Base-by-base conservation (phyloP, 2,888 invertebrate species). In the Orchesellides sinensis region DNA sequence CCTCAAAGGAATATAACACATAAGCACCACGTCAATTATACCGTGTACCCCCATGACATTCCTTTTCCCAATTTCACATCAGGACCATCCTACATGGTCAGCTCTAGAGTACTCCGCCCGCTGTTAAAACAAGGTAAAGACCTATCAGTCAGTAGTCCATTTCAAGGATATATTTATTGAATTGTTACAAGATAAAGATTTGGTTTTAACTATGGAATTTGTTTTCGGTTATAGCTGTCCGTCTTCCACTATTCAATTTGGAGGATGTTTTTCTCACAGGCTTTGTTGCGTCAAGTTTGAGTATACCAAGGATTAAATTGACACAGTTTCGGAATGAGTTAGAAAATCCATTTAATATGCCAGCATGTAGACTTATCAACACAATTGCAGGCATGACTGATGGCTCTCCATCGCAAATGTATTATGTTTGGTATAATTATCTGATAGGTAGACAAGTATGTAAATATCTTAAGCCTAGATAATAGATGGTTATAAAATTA, bases 211-310 rank as follows among this genome's bases (percentile, higher is more conserved):
- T 12, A 47, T 45, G 14, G n/a, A 59, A 29, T 35, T 59, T 56
- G 10, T 45, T 61, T 63, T 27, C 32, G n/a, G n/a, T n/a, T n/a
- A n/a, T n/a, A 74, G 84, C 80, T 23, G 80, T 83, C 59, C 49
- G 77, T 12, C 70, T 84, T 14, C 84, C 84, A 21, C 73, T 82
- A 32, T 54, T 84, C 21, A 82, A 82, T 27, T 65, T 84, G 54
- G 84, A 84, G 59, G 84, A 84, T 73, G 84, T 84, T n/a, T 66
- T 84, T 14, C 59, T 81, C 14, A 83, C 79, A 4, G 84, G 84
- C 1, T 84, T 84, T 70, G 83, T 65, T n/a, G 84, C 84, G 17
- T 75, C 63, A 23, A 45, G 27, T 25, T 45, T 84, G 10, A 29
- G 78, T 4, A 83, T 84, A 21, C 80, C 79, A 4, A 66, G 84